Evolutionary conservation across 2,888 invertebrate species (phyloP), one percentile per base, ranked within the genome.

Genomic region (Pheosia gnoma): DNA sequence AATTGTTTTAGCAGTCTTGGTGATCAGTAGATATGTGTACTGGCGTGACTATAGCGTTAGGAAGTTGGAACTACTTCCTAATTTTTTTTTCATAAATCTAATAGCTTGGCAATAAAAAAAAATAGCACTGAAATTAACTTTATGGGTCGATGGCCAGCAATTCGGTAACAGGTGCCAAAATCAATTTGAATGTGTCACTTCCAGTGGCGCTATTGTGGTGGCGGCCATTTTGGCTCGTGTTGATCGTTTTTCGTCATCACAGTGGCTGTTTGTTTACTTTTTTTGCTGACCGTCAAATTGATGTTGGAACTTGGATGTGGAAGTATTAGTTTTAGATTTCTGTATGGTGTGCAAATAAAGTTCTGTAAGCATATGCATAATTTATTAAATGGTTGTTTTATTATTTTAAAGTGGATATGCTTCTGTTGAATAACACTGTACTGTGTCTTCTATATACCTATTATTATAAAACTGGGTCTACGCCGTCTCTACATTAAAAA

Each of bases 201-300:
- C 87, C 67, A 85, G 84, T 62, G 8, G 36, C 64, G 65, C 60
- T 80, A 78, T 55, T 56, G 52, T 63, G 68, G 25, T 62, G 66
- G 69, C 66, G 68, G 69, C 78, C 64, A 74, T 81, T 82, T 78
- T 83, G 77, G 80, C 79, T 81, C 78, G 79, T 82, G 81, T 76
- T 80, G 75, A 69, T 84, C 72, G 81, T 82, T 87, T 86, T 87
- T 85, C 82, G 71, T 81, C 80, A 79, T 68, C 72, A 68, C 57
- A 39, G 71, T 69, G 72, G 64, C 67, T 79, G 81, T 88, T 88
- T 89, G 84, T 87, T 87, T 88, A 85, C 79, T 69, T 84, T 89
- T 90, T 91, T 91, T 89, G 78, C 70, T 79, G 60, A 63, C 79
- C 70, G 73, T 77, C 72, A 82, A 85, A 86, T 84, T 81, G 80